phyloP scores from a whole-genome alignment of 2,797 vertebrate species.

The Buphagus erythrorhynchus region DNA sequence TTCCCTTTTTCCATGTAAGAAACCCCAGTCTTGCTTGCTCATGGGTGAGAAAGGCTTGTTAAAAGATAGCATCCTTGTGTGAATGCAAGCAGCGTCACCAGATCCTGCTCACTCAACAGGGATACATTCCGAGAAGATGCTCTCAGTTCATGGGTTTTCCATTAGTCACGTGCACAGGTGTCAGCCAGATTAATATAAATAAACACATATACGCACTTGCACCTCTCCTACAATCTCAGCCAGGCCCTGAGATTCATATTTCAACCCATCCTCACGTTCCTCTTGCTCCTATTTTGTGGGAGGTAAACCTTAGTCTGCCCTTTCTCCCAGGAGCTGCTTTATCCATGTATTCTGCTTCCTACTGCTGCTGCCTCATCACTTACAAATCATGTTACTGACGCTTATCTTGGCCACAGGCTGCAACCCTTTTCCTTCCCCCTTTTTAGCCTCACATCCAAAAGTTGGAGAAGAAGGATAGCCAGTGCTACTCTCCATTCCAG shows the following conservation, averaged over 20 bases:
- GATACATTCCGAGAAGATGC: fast-evolving
- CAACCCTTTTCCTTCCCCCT: background rate
- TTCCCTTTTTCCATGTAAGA: background rate
- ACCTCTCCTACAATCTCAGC: background rate
- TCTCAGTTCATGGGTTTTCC: background rate
- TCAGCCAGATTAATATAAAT: background rate
- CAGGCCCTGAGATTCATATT: background rate
- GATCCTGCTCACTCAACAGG: background rate
- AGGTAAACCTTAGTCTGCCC: background rate
- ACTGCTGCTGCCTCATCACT: background rate
- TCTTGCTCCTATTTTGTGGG: background rate
- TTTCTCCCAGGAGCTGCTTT: background rate
- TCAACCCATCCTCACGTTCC: background rate
- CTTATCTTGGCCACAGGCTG: background rate
- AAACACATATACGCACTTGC: background rate
- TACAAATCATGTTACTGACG: background rate
- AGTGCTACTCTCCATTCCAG: background rate
- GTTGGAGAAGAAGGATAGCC: background rate
- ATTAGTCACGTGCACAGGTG: background rate
- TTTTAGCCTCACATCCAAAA: background rate
- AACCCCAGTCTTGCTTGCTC: background rate
- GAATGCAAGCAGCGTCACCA: background rate
- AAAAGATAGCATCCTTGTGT: background rate
- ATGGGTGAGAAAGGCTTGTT: background rate
- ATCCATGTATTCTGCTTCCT: background rate